Percentiles rank a stretch among this genome's conserved stretches.
Evolutionary conservation across 2,113 vertebrate species (phyloP).

Genomic region (Aythya baeri): DNA sequence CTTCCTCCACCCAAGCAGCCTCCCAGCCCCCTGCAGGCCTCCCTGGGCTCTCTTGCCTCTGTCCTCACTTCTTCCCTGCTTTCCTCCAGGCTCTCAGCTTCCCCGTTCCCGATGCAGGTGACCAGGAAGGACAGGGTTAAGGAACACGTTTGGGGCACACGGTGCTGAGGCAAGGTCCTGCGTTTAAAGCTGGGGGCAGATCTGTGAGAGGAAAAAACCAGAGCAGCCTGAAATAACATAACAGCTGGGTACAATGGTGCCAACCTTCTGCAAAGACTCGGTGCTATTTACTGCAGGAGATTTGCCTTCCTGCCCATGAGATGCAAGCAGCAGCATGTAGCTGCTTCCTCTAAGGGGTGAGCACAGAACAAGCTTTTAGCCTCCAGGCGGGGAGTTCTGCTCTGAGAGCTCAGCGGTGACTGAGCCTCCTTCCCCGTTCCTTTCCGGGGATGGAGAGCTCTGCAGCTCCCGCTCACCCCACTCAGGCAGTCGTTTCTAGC

Average conservation of each 20-base stretch:
- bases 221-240: neutral
- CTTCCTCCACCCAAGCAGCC: neutral
- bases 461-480: neutral
- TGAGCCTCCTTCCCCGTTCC: neutral
- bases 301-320: neutral
- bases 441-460: neutral
- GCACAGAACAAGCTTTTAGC: neutral
- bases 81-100: neutral
- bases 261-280: neutral
- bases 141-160: fast-evolving
- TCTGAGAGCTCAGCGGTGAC: fast-evolving
- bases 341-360: neutral
- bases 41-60: neutral
- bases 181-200: neutral
- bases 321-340: neutral
- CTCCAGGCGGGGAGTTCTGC: fast-evolving
- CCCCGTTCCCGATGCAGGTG: neutral
- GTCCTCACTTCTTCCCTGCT: neutral
- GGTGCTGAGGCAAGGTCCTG: neutral
- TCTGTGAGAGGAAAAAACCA: neutral
- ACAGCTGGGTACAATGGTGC: fast-evolving
- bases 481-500: neutral
- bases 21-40: fast-evolving
- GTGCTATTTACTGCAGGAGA: too few species aligned
- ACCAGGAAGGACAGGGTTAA: neutral